These are phyloP conservation scores for Phasianus colchicus DNA, from an alignment of 2,113 vertebrate species.

Conservation along the genomic window DNA sequence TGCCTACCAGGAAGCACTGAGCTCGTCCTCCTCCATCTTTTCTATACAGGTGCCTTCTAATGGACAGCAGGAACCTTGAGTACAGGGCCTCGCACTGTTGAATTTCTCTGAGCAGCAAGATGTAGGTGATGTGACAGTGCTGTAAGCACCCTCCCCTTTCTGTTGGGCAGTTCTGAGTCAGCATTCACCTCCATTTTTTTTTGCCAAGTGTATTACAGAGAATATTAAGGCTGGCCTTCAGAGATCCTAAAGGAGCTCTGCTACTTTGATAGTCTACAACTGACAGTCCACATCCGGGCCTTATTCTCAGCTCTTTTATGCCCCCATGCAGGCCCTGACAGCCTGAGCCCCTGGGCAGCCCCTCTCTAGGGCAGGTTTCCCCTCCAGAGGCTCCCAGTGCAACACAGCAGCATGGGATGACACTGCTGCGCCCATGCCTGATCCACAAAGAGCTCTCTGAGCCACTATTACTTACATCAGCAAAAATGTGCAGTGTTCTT, in stretches of 20 bases:
- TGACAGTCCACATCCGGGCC: too few species aligned
- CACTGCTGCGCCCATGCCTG: not conserved
- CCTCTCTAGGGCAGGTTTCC: rapidly evolving
- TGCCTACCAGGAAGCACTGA: conserved; percentile 17
- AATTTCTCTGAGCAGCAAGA: not conserved
- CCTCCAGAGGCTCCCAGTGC: not conserved
- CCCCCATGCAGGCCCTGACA: not conserved
- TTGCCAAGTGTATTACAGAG: not conserved
- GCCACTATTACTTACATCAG: not conserved
- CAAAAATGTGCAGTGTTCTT: not conserved
- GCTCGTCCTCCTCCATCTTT: not conserved
- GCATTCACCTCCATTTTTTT: not conserved
- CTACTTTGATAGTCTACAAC: too few species aligned
- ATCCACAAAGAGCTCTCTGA: not conserved
- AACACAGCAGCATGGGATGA: not conserved
- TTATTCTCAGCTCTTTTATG: too few species aligned
- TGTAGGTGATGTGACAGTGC: not conserved
- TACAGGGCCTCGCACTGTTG: not conserved
- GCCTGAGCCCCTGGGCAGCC: rapidly evolving
- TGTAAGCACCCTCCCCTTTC: not conserved
- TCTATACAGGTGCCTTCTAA: not conserved
- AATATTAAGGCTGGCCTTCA: not conserved
- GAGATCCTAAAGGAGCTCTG: not conserved
- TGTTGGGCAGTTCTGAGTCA: not conserved
- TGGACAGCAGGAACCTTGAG: not conserved